Evolutionary conservation across 2,797 vertebrate species (phyloP).

Genomic region (Chrosomus eos): DNA sequence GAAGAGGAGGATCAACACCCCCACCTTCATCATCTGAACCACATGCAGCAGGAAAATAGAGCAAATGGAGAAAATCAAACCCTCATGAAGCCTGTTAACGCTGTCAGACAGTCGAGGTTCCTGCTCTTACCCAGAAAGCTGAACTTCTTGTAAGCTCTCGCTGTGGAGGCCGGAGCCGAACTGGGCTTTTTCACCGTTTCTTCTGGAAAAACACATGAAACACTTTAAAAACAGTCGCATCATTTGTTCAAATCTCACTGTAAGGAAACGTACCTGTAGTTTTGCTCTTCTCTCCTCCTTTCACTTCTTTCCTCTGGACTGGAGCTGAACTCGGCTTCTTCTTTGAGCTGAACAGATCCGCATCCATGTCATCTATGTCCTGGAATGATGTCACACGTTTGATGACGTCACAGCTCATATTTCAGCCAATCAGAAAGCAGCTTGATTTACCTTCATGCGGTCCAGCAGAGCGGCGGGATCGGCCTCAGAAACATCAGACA

Average conservation of each 20-base stretch:
- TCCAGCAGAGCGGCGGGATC: conserved; percentile 80
- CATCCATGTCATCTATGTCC: conserved; percentile 88
- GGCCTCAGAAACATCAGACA: conserved; percentile 79
- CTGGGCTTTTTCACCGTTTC: conserved; percentile 69
- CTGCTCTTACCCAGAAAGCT: conserved; percentile 79
- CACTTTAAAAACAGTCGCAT: neutral
- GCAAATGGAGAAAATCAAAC: conserved; percentile 35
- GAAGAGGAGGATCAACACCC: conserved; percentile 50
- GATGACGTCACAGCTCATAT: neutral
- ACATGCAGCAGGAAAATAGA: conserved; percentile 46
- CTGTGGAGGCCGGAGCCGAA: conserved; percentile 63
- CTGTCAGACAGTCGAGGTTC: neutral
- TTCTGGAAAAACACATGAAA: conserved; percentile 60
- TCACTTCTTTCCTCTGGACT: conserved; percentile 68
- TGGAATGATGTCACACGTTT: conserved; percentile 50
- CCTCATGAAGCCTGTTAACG: neutral
- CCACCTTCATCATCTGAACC: conserved; percentile 61
- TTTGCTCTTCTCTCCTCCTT: conserved; percentile 58
- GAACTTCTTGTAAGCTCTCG: conserved; percentile 76
- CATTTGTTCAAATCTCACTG: neutral
- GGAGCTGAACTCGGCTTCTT: conserved; percentile 74
- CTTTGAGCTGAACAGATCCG: conserved; percentile 79
- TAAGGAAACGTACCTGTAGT: conserved; percentile 56
- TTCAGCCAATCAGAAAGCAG: conserved; percentile 11
- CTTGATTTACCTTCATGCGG: conserved; percentile 75